These are phyloP conservation scores for Erpornis zantholeuca DNA, from an alignment of 2,113 vertebrate species.

Conservation along the genomic window DNA sequence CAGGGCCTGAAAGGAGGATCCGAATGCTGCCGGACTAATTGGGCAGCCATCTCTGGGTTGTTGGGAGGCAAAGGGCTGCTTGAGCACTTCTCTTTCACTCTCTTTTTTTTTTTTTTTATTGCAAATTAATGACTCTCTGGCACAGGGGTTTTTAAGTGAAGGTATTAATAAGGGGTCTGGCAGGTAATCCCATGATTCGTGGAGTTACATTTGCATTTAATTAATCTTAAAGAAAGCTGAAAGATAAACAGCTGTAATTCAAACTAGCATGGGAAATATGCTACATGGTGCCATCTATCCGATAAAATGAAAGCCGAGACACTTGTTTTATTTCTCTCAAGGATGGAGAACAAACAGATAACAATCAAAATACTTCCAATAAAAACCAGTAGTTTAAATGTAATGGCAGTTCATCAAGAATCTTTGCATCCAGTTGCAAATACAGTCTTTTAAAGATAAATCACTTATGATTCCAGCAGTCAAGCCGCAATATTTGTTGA, in stretches of 20 bases:
- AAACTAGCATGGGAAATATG: constrained; percentile 76
- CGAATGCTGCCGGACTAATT: constrained; percentile 73
- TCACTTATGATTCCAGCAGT: constrained; percentile 66
- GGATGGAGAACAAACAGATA: constrained; percentile 71
- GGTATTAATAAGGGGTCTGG: constrained; percentile 87
- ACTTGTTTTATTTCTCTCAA: constrained; percentile 71
- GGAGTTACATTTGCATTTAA: constrained; percentile 86
- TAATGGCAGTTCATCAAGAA: constrained; percentile 61
- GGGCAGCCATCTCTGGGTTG: constrained; percentile 75
- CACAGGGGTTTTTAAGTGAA: constrained; percentile 80
- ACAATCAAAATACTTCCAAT: constrained; percentile 66
- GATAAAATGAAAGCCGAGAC: constrained; percentile 75
- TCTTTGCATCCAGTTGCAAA: constrained; percentile 68
- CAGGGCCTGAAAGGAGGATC: constrained; percentile 78
- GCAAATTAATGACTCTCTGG: constrained; percentile 82
- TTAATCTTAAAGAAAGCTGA: constrained; percentile 86
- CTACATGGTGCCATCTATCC: constrained; percentile 73
- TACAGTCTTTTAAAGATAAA: constrained; percentile 71
- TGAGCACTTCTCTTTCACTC: constrained; percentile 24
- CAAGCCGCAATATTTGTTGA: constrained; percentile 71
- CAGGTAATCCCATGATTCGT: constrained; percentile 85
- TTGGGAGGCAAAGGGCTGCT: constrained; percentile 77
- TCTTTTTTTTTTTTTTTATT: background rate
- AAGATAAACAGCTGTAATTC: constrained; percentile 89
- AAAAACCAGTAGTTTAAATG: constrained; percentile 63